These are phyloP conservation scores for Gallinago undulata DNA, from an alignment of 2,113 vertebrate species.

Conservation along the genomic window DNA sequence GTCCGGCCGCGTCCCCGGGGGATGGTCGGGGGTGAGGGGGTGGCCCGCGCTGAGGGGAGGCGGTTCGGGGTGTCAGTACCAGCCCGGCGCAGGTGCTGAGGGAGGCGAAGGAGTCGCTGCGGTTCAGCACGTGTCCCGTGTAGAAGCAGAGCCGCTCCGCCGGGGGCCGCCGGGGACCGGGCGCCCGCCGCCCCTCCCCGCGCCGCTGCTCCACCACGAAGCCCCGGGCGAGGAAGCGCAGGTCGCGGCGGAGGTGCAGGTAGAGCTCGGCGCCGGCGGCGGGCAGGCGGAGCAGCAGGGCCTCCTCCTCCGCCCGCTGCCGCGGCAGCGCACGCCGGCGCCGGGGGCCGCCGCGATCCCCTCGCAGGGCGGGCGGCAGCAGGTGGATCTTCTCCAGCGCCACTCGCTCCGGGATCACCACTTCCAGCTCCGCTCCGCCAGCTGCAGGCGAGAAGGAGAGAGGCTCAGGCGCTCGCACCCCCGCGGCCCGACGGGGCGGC, in stretches of 20 bases:
- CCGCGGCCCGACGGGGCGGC: neutral
- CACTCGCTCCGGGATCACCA: conserved; percentile 85
- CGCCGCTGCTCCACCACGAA: conserved; percentile 83
- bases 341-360: conserved; percentile 28
- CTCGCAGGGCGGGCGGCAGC: conserved; percentile 53
- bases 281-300: conserved; percentile 83
- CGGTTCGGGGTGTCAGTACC: conserved; percentile 76
- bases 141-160: conserved; percentile 83
- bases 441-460: conserved; percentile 64
- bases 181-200: conserved; percentile 14
- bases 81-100: conserved; percentile 90
- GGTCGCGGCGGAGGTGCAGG: conserved; percentile 82
- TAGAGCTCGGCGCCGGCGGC: conserved; percentile 82
- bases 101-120: conserved; percentile 82
- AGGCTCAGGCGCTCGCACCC: conserved; percentile 21
- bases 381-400: conserved; percentile 78
- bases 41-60: neutral
- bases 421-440: conserved; percentile 73
- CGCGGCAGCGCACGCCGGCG: neutral
- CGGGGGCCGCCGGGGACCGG: conserved; percentile 12
- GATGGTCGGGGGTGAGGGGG: neutral
- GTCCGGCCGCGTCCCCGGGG: neutral
- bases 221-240: conserved; percentile 78
- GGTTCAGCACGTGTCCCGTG: conserved; percentile 86
- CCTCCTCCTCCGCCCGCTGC: neutral